A percentile compares a stretch with the other conserved stretches of the same genome.
Evolutionary conservation across 2,888 invertebrate species (phyloP).

Genomic region (Ochlodes sylvanus): DNA sequence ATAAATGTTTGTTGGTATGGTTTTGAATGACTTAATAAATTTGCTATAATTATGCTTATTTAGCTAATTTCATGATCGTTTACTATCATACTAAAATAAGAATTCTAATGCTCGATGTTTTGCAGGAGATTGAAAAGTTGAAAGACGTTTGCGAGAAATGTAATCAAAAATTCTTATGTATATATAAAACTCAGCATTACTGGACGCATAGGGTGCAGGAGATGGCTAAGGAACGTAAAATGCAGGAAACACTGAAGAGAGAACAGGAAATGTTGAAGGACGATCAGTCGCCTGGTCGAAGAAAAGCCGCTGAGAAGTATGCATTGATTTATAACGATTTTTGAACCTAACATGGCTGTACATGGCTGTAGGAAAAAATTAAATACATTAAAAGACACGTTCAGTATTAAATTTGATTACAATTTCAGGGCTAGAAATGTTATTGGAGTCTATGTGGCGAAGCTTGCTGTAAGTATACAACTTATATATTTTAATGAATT

Average conservation of each 20-base stretch:
- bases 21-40: too few relatives aligned
- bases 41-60: too few relatives aligned
- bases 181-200: constrained; percentile 86
- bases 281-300: constrained; percentile 49
- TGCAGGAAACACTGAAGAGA: constrained; percentile 41
- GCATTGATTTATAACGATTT: constrained; percentile 9
- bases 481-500: constrained; percentile 5
- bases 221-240: constrained; percentile 49
- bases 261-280: constrained; percentile 38
- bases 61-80: neutral
- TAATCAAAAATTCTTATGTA: constrained; percentile 73
- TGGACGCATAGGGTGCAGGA: constrained; percentile 70
- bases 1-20: too few relatives aligned
- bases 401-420: too few relatives aligned
- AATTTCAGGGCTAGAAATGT: constrained; percentile 63
- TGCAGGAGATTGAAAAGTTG: constrained; percentile 75
- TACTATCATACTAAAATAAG: neutral
- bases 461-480: constrained; percentile 34
- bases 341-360: too few relatives aligned
- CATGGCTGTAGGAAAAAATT: too few relatives aligned
- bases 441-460: constrained; percentile 58
- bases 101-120: constrained; percentile 24
- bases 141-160: constrained; percentile 84
- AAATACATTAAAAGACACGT: too few relatives aligned
- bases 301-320: constrained; percentile 71